Evolutionary conservation across 2,888 invertebrate genomes (phyloP).

Genomic region (Auanema sp.): DNA sequence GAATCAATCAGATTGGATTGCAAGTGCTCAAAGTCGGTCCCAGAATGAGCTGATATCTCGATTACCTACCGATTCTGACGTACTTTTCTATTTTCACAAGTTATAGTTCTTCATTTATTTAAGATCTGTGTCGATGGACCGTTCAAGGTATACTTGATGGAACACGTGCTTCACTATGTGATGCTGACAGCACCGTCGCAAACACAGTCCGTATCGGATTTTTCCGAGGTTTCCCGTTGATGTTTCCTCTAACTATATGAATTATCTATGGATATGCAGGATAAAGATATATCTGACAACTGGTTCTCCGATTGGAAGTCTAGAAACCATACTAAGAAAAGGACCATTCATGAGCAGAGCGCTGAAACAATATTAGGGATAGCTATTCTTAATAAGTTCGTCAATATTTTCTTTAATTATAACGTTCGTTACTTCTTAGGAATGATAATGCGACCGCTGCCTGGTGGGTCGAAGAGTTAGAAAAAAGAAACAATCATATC

Average conservation of each 20-base stretch:
- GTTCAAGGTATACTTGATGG: slow-evolving; percentile 50
- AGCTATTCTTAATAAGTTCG: slow-evolving; percentile 28
- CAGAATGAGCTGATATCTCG: slow-evolving; percentile 47
- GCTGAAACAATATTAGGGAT: slow-evolving; percentile 52
- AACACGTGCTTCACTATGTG: slow-evolving; percentile 44
- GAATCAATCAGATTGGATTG: slow-evolving; percentile 42
- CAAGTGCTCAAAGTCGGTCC: slow-evolving; percentile 52
- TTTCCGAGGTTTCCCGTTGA: not conserved
- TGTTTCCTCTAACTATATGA: too few relatives aligned
- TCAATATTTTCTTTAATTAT: not conserved
- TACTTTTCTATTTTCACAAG: slow-evolving; percentile 10
- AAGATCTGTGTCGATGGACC: slow-evolving; percentile 57
- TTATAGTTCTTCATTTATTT: slow-evolving; percentile 1
- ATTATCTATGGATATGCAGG: not conserved
- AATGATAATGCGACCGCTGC: slow-evolving; percentile 33
- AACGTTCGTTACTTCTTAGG: slow-evolving; percentile 11
- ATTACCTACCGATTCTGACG: slow-evolving; percentile 5
- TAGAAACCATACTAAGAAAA: slow-evolving; percentile 18
- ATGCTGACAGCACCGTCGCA: slow-evolving; percentile 25
- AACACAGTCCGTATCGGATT: too few relatives aligned
- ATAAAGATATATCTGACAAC: slow-evolving; percentile 18
- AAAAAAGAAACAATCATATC: slow-evolving; percentile 30
- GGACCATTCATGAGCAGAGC: slow-evolving; percentile 53
- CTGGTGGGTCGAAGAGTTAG: slow-evolving; percentile 34
- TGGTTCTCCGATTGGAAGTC: slow-evolving; percentile 46